A percentile compares a stretch with the other conserved stretches of the same genome.
Conservation (phyloP, 2,888 invertebrate species). For the Noctuana brunneofusca region DNA sequence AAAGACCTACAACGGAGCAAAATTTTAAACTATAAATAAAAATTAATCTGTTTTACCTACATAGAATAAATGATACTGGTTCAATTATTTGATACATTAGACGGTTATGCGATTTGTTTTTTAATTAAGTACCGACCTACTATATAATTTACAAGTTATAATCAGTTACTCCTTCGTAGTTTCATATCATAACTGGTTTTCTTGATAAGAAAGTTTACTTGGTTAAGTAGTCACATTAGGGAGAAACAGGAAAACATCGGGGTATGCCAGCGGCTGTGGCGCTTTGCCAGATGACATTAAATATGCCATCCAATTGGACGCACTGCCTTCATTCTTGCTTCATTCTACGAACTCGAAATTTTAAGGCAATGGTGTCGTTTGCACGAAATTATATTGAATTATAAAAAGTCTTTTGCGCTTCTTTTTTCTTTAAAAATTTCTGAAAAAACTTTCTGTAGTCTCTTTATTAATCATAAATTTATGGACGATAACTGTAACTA, state of each 20-base stretch:
- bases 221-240: conserved; percentile 79
- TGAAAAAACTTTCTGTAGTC: background rate
- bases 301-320: conserved; percentile 75
- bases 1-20: too few relatives aligned
- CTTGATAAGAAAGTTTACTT: conserved; percentile 79
- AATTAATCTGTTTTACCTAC: too few relatives aligned
- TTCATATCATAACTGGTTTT: conserved; percentile 50
- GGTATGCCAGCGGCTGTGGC: conserved; percentile 70
- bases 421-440: background rate
- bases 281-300: conserved; percentile 74
- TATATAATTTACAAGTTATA: background rate
- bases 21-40: too few relatives aligned
- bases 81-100: too few relatives aligned
- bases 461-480: background rate
- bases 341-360: conserved; percentile 50
- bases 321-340: conserved; percentile 56
- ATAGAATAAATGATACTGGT: too few relatives aligned
- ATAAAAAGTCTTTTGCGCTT: conserved; percentile 47
- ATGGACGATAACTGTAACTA: too few relatives aligned
- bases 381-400: conserved; percentile 61
- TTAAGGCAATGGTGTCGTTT: conserved; percentile 58
- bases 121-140: background rate
- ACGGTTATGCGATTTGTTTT: background rate
- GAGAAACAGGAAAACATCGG: conserved; percentile 78
- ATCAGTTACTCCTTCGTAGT: conserved; percentile 3